These are phyloP conservation scores for Aleadryas rufinucha DNA, from an alignment of 2,113 vertebrate genomes.

Conservation along the genomic window DNA sequence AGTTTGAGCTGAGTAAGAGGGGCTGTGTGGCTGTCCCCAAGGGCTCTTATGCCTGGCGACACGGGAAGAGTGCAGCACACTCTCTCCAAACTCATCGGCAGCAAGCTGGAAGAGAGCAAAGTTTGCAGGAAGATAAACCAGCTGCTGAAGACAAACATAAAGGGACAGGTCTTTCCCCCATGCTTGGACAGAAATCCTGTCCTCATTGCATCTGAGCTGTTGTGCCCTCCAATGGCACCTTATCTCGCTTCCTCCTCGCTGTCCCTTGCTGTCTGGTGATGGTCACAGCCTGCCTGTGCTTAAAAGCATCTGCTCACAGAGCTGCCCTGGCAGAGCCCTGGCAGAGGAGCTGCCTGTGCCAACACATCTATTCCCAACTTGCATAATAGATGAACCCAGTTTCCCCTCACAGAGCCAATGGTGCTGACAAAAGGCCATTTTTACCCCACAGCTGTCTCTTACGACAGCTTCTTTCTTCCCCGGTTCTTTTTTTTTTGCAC, in stretches of 20 bases:
- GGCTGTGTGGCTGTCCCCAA: neutral
- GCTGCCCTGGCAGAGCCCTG: neutral
- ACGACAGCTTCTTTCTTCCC: neutral
- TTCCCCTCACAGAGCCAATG: neutral
- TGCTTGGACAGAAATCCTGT: neutral
- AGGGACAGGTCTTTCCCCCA: neutral
- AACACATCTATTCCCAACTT: neutral
- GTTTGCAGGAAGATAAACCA: constrained; percentile 6
- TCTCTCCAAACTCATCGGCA: neutral
- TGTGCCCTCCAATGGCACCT: constrained; percentile 3
- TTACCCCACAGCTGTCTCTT: constrained; percentile 1
- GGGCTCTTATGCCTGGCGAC: neutral
- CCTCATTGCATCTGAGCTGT: neutral
- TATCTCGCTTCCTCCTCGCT: neutral
- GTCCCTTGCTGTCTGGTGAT: neutral
- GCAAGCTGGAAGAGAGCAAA: neutral
- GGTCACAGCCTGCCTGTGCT: neutral
- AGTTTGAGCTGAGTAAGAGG: neutral
- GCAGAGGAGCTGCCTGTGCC: neutral
- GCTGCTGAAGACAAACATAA: constrained; percentile 1
- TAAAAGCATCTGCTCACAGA: neutral
- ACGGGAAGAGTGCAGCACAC: rapidly evolving
- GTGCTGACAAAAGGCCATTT: constrained; percentile 33
- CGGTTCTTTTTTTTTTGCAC: neutral
- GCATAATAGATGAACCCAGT: neutral